Conservation (phyloP, 2,888 invertebrate species). For the Macaria liturata region DNA sequence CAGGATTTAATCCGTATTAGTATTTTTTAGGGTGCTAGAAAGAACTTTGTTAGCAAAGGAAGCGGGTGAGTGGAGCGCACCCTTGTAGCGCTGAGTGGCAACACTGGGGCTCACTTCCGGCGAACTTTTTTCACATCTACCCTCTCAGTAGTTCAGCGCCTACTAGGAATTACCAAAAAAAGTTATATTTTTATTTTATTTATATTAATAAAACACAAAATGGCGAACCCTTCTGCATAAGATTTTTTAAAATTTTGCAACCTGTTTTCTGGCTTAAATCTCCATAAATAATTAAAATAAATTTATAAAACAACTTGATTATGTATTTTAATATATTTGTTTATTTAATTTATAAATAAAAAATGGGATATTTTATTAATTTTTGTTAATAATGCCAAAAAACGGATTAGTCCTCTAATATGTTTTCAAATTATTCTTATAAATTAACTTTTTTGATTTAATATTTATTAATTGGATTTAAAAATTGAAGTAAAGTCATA, state of each 20-base stretch:
- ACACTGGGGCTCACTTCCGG: slow-evolving; percentile 63
- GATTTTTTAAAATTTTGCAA: slow-evolving; percentile 17
- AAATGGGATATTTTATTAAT: slow-evolving; percentile 8
- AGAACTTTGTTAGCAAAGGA: neutral
- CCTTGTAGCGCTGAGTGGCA: slow-evolving; percentile 68
- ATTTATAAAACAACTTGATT: slow-evolving; percentile 3
- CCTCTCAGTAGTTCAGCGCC: slow-evolving; percentile 75
- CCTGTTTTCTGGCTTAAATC: slow-evolving; percentile 10
- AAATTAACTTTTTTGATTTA: no score
- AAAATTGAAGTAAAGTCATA: no score
- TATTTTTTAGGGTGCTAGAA: neutral
- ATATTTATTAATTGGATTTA: no score
- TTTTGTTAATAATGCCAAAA: slow-evolving; percentile 11
- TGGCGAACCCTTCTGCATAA: slow-evolving; percentile 44
- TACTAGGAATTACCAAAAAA: slow-evolving; percentile 70
- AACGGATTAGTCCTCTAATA: neutral
- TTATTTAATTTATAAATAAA: slow-evolving; percentile 19
- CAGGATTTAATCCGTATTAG: no score
- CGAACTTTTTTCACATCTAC: slow-evolving; percentile 59
- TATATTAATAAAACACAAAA: slow-evolving; percentile 52
- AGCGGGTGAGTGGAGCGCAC: slow-evolving; percentile 46
- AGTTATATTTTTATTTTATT: slow-evolving; percentile 59
- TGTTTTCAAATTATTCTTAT: no score
- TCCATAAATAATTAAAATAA: slow-evolving; percentile 8
- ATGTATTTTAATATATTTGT: slow-evolving; percentile 1